Conservation (phyloP, 2,888 invertebrate species). For the Mylabris sibirica region DNA sequence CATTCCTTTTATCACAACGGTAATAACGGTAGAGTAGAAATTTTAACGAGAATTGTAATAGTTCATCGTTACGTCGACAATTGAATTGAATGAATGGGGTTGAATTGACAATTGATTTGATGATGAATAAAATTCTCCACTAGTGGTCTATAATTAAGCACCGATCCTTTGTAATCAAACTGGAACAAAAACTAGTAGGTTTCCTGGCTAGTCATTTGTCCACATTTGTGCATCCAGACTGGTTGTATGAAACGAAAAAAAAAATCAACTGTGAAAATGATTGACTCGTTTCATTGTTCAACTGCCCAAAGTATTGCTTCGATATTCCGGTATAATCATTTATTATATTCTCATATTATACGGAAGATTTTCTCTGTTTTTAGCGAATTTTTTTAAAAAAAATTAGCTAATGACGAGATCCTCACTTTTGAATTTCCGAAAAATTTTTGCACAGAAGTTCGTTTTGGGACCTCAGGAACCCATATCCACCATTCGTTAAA, state of each 20-base stretch:
- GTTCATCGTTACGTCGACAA: neutral
- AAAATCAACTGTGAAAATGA: neutral
- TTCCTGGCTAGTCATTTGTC: neutral
- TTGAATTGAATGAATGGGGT: conserved; percentile 2
- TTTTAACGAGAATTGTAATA: conserved; percentile 8
- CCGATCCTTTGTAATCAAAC: neutral
- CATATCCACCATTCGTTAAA: too few species aligned
- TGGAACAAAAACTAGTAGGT: neutral
- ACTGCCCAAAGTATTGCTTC: neutral
- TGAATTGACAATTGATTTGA: conserved; percentile 1
- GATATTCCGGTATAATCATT: neutral
- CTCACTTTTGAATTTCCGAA: too few species aligned
- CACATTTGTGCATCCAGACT: neutral
- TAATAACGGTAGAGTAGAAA: neutral
- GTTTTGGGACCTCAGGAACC: too few species aligned
- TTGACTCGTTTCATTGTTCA: neutral
- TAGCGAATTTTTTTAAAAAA: too few species aligned
- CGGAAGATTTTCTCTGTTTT: neutral
- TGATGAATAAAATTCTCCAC: neutral
- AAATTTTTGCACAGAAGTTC: too few species aligned
- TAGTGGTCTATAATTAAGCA: neutral
- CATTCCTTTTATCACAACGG: conserved; percentile 15
- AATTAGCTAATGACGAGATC: too few species aligned
- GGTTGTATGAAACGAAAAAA: neutral
- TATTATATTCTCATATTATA: neutral